These are phyloP conservation scores for Anguilla anguilla DNA, from an alignment of 2,797 vertebrate species.

Conservation along the genomic window DNA sequence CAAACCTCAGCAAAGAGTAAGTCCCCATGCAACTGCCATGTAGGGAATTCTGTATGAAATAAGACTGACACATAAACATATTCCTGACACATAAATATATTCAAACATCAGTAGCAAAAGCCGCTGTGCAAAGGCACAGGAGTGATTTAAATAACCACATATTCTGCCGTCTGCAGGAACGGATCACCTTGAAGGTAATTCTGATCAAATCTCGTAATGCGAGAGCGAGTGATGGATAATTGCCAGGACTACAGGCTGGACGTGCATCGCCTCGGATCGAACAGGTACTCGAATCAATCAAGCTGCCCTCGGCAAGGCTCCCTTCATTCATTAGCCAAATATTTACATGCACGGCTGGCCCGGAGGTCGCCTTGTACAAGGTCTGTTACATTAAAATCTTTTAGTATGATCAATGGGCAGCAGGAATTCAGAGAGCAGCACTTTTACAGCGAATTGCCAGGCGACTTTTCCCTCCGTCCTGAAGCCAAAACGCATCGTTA, in stretches of 20 bases:
- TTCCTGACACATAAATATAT: not conserved
- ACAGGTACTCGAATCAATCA: not conserved
- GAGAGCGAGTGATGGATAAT: not conserved
- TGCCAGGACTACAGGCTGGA: not conserved
- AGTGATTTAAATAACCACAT: not conserved
- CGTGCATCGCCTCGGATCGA: not conserved
- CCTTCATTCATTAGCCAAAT: not conserved
- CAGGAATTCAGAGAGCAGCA: not conserved
- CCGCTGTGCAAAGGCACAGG: not conserved
- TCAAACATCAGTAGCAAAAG: not conserved
- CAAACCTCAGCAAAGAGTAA: constrained; percentile 32
- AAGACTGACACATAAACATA: not conserved
- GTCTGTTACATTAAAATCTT: not conserved
- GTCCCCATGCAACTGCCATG: not conserved
- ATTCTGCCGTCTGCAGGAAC: not conserved
- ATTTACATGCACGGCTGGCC: not conserved
- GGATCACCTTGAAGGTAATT: not conserved
- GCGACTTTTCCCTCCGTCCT: not conserved
- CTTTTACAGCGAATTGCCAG: not conserved
- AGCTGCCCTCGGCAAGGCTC: not conserved
- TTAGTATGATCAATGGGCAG: not conserved
- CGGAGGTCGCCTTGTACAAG: not conserved
- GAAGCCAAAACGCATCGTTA: not conserved
- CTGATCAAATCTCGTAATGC: not conserved
- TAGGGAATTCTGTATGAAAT: constrained; percentile 25